Evolutionary conservation across 2,797 vertebrate species (phyloP).

Genomic region (Hylomyscus alleni): DNA sequence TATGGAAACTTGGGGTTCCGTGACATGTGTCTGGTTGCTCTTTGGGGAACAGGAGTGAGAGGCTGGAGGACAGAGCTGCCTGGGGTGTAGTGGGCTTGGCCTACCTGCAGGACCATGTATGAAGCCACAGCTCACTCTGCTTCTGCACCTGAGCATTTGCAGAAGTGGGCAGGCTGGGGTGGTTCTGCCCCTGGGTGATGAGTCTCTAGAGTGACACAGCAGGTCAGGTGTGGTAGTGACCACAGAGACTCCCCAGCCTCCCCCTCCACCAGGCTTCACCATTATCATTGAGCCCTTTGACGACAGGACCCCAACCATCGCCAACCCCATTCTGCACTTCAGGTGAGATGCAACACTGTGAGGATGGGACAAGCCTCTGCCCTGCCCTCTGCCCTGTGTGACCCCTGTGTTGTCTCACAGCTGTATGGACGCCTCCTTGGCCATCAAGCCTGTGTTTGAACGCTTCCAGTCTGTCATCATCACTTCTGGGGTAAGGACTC

Average conservation of each 20-base stretch:
- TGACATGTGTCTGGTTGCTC: not conserved
- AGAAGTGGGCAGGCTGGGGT: no score
- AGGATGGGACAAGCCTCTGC: accelerated
- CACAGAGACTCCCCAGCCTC: not conserved
- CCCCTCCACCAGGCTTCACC: constrained; percentile 91
- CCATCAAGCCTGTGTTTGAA: constrained; percentile 97
- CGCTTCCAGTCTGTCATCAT: constrained; percentile 97
- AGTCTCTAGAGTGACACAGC: not conserved
- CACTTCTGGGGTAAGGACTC: constrained; percentile 94
- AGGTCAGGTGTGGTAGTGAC: not conserved
- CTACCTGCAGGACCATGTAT: not conserved
- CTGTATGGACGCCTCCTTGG: constrained; percentile 97
- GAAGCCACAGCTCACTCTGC: not conserved
- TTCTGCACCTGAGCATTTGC: not conserved
- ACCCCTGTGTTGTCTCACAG: constrained; percentile 81
- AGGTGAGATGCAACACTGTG: constrained; percentile 88
- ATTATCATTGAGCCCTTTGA: constrained; percentile 98
- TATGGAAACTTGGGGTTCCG: not conserved
- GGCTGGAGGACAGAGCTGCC: not conserved
- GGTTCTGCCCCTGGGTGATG: not conserved
- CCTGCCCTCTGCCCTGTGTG: not conserved
- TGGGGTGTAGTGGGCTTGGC: not conserved
- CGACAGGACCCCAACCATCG: constrained; percentile 94
- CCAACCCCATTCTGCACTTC: constrained; percentile 96
- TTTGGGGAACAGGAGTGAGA: not conserved